Evolutionary conservation across 2,888 invertebrate genomes (phyloP).

Genomic region (Sesia apiformis): DNA sequence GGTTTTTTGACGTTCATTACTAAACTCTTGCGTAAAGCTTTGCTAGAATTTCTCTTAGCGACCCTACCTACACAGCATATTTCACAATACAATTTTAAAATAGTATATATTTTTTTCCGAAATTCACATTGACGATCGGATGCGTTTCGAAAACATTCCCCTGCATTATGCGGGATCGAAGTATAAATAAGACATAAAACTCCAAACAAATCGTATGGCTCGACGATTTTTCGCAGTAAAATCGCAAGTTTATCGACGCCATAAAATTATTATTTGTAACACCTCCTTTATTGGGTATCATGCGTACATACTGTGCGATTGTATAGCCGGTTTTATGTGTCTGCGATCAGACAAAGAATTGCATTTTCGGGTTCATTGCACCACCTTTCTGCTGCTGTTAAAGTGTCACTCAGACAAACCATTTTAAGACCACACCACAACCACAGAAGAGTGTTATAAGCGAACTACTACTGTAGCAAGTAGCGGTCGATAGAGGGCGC

Average conservation of each 20-base stretch:
- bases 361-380: background rate
- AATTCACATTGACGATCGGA: too few species aligned
- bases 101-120: too few species aligned
- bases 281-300: constrained; percentile 6
- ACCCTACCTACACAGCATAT: too few species aligned
- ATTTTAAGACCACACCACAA: too few species aligned
- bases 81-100: too few species aligned
- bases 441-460: too few species aligned
- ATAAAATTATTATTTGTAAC: constrained; percentile 20
- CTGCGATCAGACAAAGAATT: background rate
- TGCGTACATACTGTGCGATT: constrained; percentile 4
- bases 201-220: constrained; percentile 1
- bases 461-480: too few species aligned
- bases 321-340: constrained; percentile 5
- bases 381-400: background rate
- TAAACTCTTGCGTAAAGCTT: too few species aligned
- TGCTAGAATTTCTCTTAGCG: too few species aligned
- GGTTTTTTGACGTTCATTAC: too few species aligned
- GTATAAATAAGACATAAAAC: constrained; percentile 15
- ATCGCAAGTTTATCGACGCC: constrained; percentile 14
- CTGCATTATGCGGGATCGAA: constrained; percentile 3
- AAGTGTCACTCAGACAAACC: too few species aligned
- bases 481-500: too few species aligned
- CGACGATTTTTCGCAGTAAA: constrained; percentile 11
- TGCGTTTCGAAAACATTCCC: background rate